These are phyloP conservation scores for Salticus scenicus DNA, from an alignment of 2,888 invertebrate species.

Conservation along the genomic window DNA sequence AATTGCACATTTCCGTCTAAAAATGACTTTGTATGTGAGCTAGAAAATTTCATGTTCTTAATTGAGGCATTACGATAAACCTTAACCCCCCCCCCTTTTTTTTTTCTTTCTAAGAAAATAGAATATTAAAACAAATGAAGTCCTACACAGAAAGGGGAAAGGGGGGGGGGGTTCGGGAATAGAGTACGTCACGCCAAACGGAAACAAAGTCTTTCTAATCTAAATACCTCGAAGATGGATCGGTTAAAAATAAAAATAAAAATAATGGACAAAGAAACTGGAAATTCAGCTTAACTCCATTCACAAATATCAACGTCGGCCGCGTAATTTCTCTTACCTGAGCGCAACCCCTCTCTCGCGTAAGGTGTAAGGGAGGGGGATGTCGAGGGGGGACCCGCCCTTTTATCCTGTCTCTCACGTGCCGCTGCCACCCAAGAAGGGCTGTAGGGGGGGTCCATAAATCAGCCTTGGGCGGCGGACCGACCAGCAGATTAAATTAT, in stretches of 20 bases:
- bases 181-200: no score
- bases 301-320: not conserved
- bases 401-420: slow-evolving; percentile 40
- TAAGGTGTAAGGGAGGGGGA: slow-evolving; percentile 44
- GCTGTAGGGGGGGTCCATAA: slow-evolving; percentile 53
- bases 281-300: not conserved
- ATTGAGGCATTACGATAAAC: no score
- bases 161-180: no score
- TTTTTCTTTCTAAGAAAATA: no score
- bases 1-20: no score
- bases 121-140: no score
- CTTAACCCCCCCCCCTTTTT: no score
- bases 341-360: slow-evolving; percentile 9
- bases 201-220: not conserved
- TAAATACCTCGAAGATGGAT: not conserved
- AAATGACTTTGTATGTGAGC: no score
- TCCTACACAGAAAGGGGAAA: no score
- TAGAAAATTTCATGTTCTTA: no score
- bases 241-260: not conserved
- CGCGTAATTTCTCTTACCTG: slow-evolving; percentile 1
- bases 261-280: not conserved
- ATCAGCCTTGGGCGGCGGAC: slow-evolving; percentile 56
- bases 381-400: slow-evolving; percentile 13
- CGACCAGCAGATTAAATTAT: slow-evolving; percentile 67
- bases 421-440: slow-evolving; percentile 66